Conservation (phyloP, 2,888 invertebrate genomes). For the Sinotaia quadrata region DNA sequence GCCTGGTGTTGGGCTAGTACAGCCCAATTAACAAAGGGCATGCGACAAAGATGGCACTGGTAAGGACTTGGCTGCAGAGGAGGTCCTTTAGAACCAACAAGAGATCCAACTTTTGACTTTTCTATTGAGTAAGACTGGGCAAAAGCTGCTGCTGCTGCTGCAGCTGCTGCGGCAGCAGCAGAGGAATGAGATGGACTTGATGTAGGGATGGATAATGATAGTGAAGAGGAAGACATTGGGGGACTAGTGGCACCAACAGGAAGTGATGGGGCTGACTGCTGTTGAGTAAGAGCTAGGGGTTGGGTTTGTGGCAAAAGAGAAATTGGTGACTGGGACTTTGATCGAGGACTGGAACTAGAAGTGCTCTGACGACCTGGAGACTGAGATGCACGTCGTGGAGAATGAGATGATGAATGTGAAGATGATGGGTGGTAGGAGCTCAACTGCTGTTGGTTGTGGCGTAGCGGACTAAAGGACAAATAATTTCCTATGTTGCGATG, state of each 20-base stretch:
- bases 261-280: not conserved
- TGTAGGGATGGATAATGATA: not conserved
- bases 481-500: not conserved
- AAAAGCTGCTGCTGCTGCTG: constrained; percentile 15
- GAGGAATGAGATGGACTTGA: not conserved
- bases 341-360: constrained; percentile 19
- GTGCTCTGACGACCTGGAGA: constrained; percentile 25
- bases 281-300: constrained; percentile 12
- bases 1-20: constrained; percentile 23
- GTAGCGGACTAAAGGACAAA: constrained; percentile 7
- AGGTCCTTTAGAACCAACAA: constrained; percentile 8
- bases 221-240: constrained; percentile 2
- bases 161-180: constrained; percentile 10
- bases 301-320: constrained; percentile 20
- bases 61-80: constrained; percentile 1
- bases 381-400: not conserved
- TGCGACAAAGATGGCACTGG: constrained; percentile 27
- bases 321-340: constrained; percentile 25
- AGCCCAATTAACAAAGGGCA: constrained; percentile 27
- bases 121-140: constrained; percentile 20
- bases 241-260: not conserved
- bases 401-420: constrained; percentile 6
- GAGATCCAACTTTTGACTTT: constrained; percentile 8
- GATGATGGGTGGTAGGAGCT: constrained; percentile 7
- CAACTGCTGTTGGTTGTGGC: constrained; percentile 1